phyloP scores from a whole-genome alignment of 2,113 vertebrate species.

The Nibea albiflora region DNA sequence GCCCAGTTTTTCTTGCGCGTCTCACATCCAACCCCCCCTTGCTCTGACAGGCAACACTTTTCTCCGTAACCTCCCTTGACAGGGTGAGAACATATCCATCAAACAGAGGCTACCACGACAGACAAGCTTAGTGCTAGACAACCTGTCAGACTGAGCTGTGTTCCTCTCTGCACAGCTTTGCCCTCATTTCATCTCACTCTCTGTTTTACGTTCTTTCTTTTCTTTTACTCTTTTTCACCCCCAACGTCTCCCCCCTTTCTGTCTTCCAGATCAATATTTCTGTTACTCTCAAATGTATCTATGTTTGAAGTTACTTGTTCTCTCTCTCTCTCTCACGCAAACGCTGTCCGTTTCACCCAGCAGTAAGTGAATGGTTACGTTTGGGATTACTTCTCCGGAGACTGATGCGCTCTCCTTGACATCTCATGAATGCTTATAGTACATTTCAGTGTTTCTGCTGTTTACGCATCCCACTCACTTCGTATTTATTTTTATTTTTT shows the following conservation, averaged over 20 bases:
- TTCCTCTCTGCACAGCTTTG: constrained; percentile 60
- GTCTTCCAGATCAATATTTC: constrained; percentile 56
- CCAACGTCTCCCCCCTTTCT: constrained; percentile 9
- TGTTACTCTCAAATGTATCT: constrained; percentile 35
- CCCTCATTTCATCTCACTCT: constrained; percentile 67
- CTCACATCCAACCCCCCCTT: constrained; percentile 35
- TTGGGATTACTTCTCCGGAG: constrained; percentile 22
- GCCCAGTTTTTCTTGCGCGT: constrained; percentile 33
- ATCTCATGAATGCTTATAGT: constrained; percentile 14
- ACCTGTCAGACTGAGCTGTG: constrained; percentile 69
- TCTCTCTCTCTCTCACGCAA: constrained; percentile 20
- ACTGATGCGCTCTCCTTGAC: constrained; percentile 10
- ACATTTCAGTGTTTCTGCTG: constrained; percentile 2
- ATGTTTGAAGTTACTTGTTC: constrained; percentile 40
- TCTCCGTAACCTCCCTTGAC: constrained; percentile 74
- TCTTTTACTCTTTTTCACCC: constrained; percentile 38
- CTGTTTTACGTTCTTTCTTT: constrained; percentile 49
- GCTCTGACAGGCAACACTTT: constrained; percentile 78
- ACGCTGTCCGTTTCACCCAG: constrained; percentile 12
- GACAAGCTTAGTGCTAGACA: constrained; percentile 74
- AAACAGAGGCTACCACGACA: constrained; percentile 65
- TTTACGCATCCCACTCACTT: not conserved
- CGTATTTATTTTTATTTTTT: not conserved
- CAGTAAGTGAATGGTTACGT: constrained; percentile 3
- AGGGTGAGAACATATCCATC: constrained; percentile 79